Evolutionary conservation across 1,140 invertebrate species (phyloP).

Genomic region (Elymnias hypermnestra): DNA sequence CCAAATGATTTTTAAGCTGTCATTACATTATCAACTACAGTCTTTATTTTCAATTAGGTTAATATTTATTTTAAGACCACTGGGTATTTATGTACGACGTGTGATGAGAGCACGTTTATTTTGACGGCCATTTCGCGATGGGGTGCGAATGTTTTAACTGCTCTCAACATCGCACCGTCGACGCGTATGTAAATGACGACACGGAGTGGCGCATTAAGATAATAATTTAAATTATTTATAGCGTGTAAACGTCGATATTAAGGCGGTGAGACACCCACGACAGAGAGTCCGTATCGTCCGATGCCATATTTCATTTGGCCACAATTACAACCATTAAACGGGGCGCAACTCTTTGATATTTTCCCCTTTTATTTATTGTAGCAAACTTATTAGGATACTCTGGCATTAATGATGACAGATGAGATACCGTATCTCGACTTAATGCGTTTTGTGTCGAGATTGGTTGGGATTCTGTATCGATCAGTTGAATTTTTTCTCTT

Average conservation of each 20-base stretch:
- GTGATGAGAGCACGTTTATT: constrained; percentile 35
- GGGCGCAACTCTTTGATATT: constrained; percentile 70
- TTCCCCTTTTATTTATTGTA: constrained; percentile 66
- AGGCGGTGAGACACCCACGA: constrained; percentile 62
- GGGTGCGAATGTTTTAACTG: constrained; percentile 45
- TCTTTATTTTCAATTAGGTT: too few species aligned
- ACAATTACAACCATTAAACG: constrained; percentile 72
- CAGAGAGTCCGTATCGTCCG: constrained; percentile 49
- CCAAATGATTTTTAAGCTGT: too few species aligned
- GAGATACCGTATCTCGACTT: constrained; percentile 55
- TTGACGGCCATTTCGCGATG: constrained; percentile 28
- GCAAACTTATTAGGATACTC: constrained; percentile 71
- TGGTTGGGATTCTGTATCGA: constrained; percentile 41
- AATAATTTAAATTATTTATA: constrained; percentile 69
- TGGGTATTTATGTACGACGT: constrained; percentile 42
- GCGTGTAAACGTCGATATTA: constrained; percentile 69
- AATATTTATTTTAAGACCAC: too few species aligned
- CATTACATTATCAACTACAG: too few species aligned
- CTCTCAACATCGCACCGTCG: constrained; percentile 11
- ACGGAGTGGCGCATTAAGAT: constrained; percentile 49
- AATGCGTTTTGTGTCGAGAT: constrained; percentile 56
- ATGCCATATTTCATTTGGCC: constrained; percentile 65
- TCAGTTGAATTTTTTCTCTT: constrained; percentile 29
- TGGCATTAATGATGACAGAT: constrained; percentile 75
- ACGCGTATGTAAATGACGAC: constrained; percentile 45